Percentiles rank a stretch among this genome's conserved stretches.
These are phyloP conservation scores for Stomatorhinus walkeri DNA, from an alignment of 2,797 vertebrate species.

Conservation along the genomic window DNA sequence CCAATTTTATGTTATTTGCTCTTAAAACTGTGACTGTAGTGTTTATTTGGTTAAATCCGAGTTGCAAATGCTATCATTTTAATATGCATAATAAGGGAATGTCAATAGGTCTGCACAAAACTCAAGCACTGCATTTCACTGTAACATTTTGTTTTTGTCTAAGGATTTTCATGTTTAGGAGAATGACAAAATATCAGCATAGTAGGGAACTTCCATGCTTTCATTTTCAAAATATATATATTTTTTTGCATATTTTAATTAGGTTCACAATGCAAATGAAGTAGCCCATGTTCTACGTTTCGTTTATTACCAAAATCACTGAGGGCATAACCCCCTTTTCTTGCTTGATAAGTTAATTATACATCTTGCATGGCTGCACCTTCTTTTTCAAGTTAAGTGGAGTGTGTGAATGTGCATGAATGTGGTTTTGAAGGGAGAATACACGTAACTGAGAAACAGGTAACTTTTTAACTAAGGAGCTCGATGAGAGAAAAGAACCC, in stretches of 20 bases:
- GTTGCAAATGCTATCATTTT: background rate
- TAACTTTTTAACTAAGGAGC: background rate
- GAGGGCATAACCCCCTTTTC: background rate
- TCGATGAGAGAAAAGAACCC: background rate
- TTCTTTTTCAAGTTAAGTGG: background rate
- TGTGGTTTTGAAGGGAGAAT: background rate
- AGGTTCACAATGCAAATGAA: background rate
- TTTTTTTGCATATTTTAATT: background rate
- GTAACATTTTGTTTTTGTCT: background rate
- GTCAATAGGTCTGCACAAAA: background rate
- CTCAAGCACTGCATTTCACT: background rate
- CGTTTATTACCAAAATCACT: background rate
- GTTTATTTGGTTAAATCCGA: background rate
- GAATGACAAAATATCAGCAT: background rate
- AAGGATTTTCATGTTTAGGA: background rate
- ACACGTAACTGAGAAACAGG: background rate
- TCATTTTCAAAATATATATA: background rate
- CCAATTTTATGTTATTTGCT: background rate
- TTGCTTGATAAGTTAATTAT: background rate
- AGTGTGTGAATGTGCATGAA: background rate
- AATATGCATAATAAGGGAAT: background rate
- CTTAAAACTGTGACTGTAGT: too few relatives aligned
- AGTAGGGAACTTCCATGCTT: background rate
- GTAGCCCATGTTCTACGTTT: background rate
- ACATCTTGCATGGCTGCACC: background rate